Evolutionary conservation across 2,797 vertebrate genomes (phyloP), one percentile per base, ranked within the genome.

Genomic region (Psittacula derbiana): DNA sequence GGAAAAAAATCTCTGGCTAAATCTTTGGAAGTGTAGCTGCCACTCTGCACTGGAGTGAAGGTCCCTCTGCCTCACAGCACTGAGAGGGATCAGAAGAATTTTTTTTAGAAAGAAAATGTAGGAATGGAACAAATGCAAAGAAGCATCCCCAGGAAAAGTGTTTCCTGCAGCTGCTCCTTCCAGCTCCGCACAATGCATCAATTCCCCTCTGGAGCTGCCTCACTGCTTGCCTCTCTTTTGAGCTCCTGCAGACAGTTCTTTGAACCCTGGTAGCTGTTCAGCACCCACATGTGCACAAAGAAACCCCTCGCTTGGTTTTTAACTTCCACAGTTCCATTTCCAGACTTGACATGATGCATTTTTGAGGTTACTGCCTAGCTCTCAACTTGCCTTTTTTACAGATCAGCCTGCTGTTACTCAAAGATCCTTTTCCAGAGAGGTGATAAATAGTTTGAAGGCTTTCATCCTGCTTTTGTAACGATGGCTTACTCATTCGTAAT

Each of bases 391-490:
- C 7, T 30, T 60, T 64, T 36, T 4, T 31, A 15, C 18, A 44
- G 33, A 9, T 36, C 25, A 28, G 11, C 13, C 41, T 7, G 14
- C 20, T n/a, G 36, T 21, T 10, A 24, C 19, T 21, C 67, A 27
- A n/a, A 36, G 11, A 9, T 2, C 1, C 9, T 43, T 73, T 76
- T 33, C 28, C 69, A 94, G 60, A 1, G 3, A 10, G 24, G 24
- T 31, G 5, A 18, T 5, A 15, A 67, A 8, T 3, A 1, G 1
- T 20, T 25, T 10, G n/a, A 20, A 15, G 11, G 0, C 8, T 2
- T 38, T 19, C 28, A 11, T 16, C 19, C 27, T 1, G 0, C 10
- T 8, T 40, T 12, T 6, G 25, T 7, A 2, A 16, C 0, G 0
- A 2, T 16, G 53, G 12, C 17, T 44, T 11, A 14, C 50, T 17